Evolutionary conservation across 1,140 invertebrate species (phyloP), one percentile per base, ranked within the genome.

Genomic region (Neelides sp.): DNA sequence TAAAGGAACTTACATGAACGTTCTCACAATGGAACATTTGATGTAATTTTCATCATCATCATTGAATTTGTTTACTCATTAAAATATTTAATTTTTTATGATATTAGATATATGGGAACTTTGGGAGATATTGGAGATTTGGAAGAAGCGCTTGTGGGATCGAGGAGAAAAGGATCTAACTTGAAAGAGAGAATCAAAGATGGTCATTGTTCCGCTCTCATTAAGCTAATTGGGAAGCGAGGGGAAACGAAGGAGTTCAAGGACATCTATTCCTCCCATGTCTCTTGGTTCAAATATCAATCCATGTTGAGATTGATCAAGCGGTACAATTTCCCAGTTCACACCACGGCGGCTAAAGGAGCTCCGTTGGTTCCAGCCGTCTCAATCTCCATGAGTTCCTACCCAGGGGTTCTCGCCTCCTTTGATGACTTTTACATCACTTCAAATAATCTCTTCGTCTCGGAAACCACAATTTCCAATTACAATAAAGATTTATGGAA

Each of bases 301-400:
- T 79, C 78, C 57, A 94, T 96, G 90, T 70, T 92, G 41, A 73
- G 88, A 56, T 78, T 95, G 15, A 71, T 92, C 61, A 96, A 96
- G 67, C 79, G 80, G 51, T 95, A 95, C 68, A 82, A 83, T 59
- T 80, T 94, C 48, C 77, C 77, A 54, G 90, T 81, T 62, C 83
- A 82, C 54, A 63, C 71, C 23, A 71, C 74, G 28, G 71, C 75
- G 0, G 40, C 35, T 2, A 61, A 50, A 56, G 45, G 62, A 27
- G 69, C 73, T 30, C 61, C 69, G 7, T 61, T 69, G 1, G 77
- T 83, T 20, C 78, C 83, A 1, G 82, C 82, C 1, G 66, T 68
- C 46, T 73, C 76, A 5, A 75, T 87, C 48, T 75, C 78, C 7
- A 88, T 92, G 67, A 84, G 88, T 1, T 84, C 88, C 0, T 95